Evolutionary conservation across 2,888 invertebrate genomes (phyloP).

Genomic region (Eurois occulta): DNA sequence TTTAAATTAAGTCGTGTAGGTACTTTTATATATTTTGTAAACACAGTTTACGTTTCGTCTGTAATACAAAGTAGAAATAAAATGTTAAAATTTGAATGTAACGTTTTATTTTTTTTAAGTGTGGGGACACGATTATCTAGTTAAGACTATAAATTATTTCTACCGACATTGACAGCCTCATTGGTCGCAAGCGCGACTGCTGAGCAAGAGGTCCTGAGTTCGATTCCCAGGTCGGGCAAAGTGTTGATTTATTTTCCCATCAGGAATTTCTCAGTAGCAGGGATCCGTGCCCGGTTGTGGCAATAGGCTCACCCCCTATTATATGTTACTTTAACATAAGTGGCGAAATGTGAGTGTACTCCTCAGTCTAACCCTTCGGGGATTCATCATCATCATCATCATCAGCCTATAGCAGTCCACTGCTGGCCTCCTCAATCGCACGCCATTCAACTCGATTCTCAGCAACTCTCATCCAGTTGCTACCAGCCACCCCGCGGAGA

Average conservation of each 20-base stretch:
- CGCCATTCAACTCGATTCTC: no score
- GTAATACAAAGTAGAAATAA: constrained; percentile 54
- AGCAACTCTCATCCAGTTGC: no score
- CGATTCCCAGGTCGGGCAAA: background rate
- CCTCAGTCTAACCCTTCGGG: no score
- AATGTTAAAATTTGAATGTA: constrained; percentile 36
- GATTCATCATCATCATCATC: no score
- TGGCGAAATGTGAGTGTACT: no score
- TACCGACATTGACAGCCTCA: background rate
- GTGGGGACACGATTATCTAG: background rate
- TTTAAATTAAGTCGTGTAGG: constrained; percentile 31
- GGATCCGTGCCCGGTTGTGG: background rate
- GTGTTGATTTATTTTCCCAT: background rate
- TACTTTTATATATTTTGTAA: constrained; percentile 48
- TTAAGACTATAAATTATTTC: background rate
- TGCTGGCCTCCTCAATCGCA: no score
- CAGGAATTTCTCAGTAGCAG: background rate
- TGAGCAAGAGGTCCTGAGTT: background rate
- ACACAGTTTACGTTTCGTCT: constrained; percentile 40
- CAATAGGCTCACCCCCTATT: background rate
- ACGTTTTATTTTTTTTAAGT: constrained; percentile 25
- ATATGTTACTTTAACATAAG: no score
- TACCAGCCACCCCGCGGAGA: no score
- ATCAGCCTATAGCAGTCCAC: no score
- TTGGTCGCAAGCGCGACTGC: background rate